Conservation (phyloP, 1,140 invertebrate genomes). For the Neodiprion virginianus region DNA sequence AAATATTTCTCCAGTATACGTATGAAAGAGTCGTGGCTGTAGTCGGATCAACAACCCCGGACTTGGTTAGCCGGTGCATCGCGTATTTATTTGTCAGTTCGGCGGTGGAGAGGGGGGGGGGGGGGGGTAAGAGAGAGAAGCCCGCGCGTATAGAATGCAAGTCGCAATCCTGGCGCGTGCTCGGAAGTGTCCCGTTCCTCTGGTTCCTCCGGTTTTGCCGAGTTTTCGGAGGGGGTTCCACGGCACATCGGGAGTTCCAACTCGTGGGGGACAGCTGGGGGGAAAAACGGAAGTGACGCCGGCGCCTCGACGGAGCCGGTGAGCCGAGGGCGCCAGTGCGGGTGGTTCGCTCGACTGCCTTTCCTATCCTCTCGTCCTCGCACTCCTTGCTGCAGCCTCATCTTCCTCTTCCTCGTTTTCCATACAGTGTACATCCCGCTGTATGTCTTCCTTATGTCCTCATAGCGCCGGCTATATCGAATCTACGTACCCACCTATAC, state of each 20-base stretch:
- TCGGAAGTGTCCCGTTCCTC: slow-evolving; percentile 22
- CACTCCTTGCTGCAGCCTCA: slow-evolving; percentile 19
- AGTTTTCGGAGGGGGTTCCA: slow-evolving; percentile 19
- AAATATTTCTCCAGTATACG: background rate
- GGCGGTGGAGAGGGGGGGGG: background rate
- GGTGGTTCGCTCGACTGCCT: slow-evolving; percentile 49
- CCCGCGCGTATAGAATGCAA: slow-evolving; percentile 30
- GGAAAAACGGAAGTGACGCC: slow-evolving; percentile 58
- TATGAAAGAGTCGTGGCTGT: background rate
- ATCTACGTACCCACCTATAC: background rate
- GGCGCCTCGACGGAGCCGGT: slow-evolving; percentile 61
- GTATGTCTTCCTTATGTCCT: slow-evolving; percentile 59
- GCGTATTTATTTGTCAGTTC: slow-evolving; percentile 52
- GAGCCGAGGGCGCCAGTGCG: slow-evolving; percentile 54
- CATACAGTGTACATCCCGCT: slow-evolving; percentile 21
- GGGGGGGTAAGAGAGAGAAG: slow-evolving; percentile 16
- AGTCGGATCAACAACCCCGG: slow-evolving; percentile 50
- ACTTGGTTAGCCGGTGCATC: slow-evolving; percentile 47
- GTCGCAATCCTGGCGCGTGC: slow-evolving; percentile 47
- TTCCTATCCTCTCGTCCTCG: slow-evolving; percentile 44
- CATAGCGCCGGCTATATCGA: slow-evolving; percentile 29
- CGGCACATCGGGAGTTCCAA: slow-evolving; percentile 14
- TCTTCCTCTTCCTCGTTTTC: slow-evolving; percentile 28
- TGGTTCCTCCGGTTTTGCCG: background rate
- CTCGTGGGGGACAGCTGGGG: slow-evolving; percentile 34